Evolutionary conservation across 1,140 invertebrate species (phyloP), one percentile per base, ranked within the genome.

Genomic region (Chironomus tepperi): DNA sequence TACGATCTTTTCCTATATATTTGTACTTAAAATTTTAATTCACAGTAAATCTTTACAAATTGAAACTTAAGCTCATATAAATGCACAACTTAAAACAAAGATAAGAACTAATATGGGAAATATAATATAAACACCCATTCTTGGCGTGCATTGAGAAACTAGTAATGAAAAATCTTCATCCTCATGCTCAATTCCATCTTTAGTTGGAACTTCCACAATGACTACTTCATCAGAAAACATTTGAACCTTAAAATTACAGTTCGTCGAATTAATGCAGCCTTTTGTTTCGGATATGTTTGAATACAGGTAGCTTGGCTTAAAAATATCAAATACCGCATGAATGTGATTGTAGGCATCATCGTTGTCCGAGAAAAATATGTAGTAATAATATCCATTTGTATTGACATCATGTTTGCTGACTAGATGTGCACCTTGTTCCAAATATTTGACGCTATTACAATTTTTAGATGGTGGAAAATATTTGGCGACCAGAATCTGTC

Each of bases 311-410:
- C 90, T 90, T 7, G 92, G 91, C 78, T 93, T 94, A 78, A 90
- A 90, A 78, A 94, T 93, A 84, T 93, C 89, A 82, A 94, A 93
- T 76, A 91, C 86, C 10, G 89, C 90, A 82, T 93, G 89, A 76
- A 94, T 91, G 79, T 91, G 88, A 82, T 93, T 94, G 6, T 83
- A 86, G 9, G 89, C 88, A 75, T 89, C 83, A 80, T 93, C 91
- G 83, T 93, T 93, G 79, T 93, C 91, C 77, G 90, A 92, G 78
- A 93, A 93, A 83, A 94, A 93, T 76, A 93, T 92, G 79, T 93
- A 93, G 83, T 93, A 93, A 81, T 93, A 94, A 81, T 93, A 93
- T 8, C 91, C 92, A 81, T 91, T 88, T 65, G 87, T 83, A 34
- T 83, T 80, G 10, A 93, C 88, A 76, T 91, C 86, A 79, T 93